Base-by-base conservation (phyloP, 1,140 invertebrate species). In the Araneus ventricosus region DNA sequence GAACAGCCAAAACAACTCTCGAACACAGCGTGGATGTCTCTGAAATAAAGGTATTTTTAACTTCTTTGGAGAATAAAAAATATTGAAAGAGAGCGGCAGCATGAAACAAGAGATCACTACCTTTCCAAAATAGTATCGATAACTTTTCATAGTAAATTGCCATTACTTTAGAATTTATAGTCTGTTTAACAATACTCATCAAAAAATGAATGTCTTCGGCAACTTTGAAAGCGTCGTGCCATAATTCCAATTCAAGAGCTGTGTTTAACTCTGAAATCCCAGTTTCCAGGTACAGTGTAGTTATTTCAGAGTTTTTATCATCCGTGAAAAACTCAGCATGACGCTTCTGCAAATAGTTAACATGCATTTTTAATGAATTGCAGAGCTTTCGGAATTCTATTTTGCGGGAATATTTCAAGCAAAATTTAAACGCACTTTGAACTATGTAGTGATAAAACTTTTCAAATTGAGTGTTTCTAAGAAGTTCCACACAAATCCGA, bases 301-400 rank as follows among this genome's bases (percentile, higher is more conserved):
- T 63, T 34, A 57, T 59, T 87, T 94, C 82, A 27, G 24, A 30
- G 27, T 84, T 45, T 24, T 45, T 52, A 52, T 27, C 27, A 14
- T 45, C 70, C 14, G 24, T 0, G 14, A 87, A 59, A 37, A 45
- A 6, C 41, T 75, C 10, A 34, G 14, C 8, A 20, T 39, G 27
- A 24, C 90, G 95, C 45, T 93, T 93, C 3, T 84, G 80, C 4
- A 93, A 75, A n/a, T 93, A 34, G 4, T 17, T 30, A 17, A 93
- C 24, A 63, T 93, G 92, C 5, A 79, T 63, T 39, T 39, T 95
- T 95, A 93, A 30, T 20, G 80, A 17, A 75, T 96, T 96, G 94
- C 96, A 96, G 8, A 96, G 94, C 93, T 96, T 96, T 87, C 96
- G 95, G 94, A 96, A 96, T 94, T 96, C 96, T 75, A 96, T 96